Evolutionary conservation across 2,888 invertebrate species (phyloP).

Genomic region (Cantharis nigra): DNA sequence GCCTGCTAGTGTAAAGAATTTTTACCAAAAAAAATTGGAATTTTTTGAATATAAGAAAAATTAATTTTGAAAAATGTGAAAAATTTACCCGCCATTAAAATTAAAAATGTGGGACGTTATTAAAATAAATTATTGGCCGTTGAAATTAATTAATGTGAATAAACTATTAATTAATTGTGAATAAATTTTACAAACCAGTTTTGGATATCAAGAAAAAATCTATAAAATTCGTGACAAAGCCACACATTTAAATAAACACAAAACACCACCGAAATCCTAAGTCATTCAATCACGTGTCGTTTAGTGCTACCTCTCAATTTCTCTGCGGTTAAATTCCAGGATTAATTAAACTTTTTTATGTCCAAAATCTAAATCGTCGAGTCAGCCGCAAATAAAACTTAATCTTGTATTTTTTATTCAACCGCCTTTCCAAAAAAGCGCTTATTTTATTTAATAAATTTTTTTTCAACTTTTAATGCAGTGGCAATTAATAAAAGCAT

Average conservation of each 20-base stretch:
- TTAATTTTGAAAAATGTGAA: not conserved
- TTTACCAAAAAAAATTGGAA: not conserved
- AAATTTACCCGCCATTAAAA: not conserved
- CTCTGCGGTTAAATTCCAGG: conserved; percentile 19
- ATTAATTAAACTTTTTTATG: conserved; percentile 16
- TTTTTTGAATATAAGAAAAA: not conserved
- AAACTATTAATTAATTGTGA: conserved; percentile 1
- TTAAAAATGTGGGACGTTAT: conserved; percentile 1
- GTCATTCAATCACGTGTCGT: conserved; percentile 20
- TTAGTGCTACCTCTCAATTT: conserved; percentile 22
- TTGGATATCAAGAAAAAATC: not conserved
- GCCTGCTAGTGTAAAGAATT: not conserved
- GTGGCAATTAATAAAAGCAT: conserved; percentile 7
- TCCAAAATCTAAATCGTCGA: conserved; percentile 22
- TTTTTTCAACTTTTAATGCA: not conserved
- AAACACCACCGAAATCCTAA: not conserved
- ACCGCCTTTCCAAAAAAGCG: not conserved
- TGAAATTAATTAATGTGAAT: conserved; percentile 4
- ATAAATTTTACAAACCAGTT: not conserved
- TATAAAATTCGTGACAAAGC: not conserved
- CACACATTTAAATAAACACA: not conserved
- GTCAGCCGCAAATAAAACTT: conserved; percentile 23
- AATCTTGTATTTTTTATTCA: not conserved
- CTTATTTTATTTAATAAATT: not conserved
- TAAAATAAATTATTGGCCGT: not conserved